These are phyloP conservation scores for Drosophila santomea DNA, from an alignment of 1,140 invertebrate genomes.

Conservation along the genomic window DNA sequence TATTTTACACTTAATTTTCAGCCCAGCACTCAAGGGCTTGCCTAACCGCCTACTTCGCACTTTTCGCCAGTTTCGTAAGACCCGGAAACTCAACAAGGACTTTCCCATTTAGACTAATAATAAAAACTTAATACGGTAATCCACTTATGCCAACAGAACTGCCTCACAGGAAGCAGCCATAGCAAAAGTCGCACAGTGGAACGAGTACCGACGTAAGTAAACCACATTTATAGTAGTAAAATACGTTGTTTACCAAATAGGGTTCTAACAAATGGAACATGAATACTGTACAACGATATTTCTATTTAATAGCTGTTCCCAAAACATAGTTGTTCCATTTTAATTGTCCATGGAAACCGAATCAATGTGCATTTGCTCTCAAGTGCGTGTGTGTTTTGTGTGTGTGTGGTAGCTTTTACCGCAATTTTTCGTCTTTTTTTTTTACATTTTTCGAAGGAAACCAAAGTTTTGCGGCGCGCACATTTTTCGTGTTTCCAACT, in stretches of 20 bases:
- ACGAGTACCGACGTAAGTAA: background rate
- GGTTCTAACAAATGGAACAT: background rate
- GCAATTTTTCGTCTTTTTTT: constrained; percentile 32
- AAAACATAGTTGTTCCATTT: background rate
- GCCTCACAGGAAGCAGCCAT: constrained; percentile 41
- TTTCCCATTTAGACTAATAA: constrained; percentile 80
- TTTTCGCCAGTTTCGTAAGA: constrained; percentile 41
- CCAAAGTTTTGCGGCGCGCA: constrained; percentile 75
- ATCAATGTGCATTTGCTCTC: constrained; percentile 24
- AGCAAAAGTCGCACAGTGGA: constrained; percentile 52
- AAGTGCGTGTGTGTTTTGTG: constrained; percentile 24
- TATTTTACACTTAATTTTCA: constrained; percentile 80
- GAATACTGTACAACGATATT: background rate
- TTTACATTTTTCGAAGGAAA: constrained; percentile 50
- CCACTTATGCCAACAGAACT: constrained; percentile 70
- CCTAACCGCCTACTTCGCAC: constrained; percentile 1
- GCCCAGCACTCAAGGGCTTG: constrained; percentile 29
- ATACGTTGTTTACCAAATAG: background rate
- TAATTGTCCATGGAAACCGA: background rate
- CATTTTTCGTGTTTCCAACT: constrained; percentile 79
- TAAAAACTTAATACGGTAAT: constrained; percentile 83
- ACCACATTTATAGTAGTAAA: background rate
- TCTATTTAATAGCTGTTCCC: background rate
- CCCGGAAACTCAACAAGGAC: constrained; percentile 68
- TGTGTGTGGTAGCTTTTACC: background rate